Evolutionary conservation across 2,797 vertebrate species (phyloP).

Genomic region (Mastacembelus armatus): DNA sequence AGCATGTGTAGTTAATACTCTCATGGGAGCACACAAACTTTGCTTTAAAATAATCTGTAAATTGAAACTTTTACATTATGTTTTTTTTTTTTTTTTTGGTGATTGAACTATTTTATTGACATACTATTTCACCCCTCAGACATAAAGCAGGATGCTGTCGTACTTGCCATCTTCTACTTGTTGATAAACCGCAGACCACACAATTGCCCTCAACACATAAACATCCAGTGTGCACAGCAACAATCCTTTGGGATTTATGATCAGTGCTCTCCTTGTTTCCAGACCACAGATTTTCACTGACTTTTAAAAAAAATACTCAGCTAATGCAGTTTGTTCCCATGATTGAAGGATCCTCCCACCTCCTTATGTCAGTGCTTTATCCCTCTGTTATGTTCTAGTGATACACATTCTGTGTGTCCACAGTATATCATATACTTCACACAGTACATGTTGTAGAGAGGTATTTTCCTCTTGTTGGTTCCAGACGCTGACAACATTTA

Average conservation of each 20-base stretch:
- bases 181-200: slow-evolving; percentile 54
- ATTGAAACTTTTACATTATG: too few relatives aligned
- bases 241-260: slow-evolving; percentile 51
- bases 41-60: too few relatives aligned
- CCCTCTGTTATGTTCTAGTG: slow-evolving; percentile 24
- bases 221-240: slow-evolving; percentile 34
- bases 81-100: background rate
- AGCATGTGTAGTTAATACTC: background rate
- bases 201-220: slow-evolving; percentile 38
- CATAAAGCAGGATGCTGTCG: background rate
- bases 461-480: slow-evolving; percentile 44
- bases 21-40: too few relatives aligned
- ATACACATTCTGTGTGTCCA: slow-evolving; percentile 27
- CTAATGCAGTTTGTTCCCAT: slow-evolving; percentile 28
- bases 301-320: slow-evolving; percentile 46
- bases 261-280: slow-evolving; percentile 36
- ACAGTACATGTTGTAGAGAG: slow-evolving; percentile 29
- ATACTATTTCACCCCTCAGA: slow-evolving; percentile 2
- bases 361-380: slow-evolving; percentile 27
- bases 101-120: too few relatives aligned
- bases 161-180: slow-evolving; percentile 6
- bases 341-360: slow-evolving; percentile 13
- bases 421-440: slow-evolving; percentile 19
- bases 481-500: slow-evolving; percentile 45
- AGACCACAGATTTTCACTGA: slow-evolving; percentile 32